phyloP scores from a whole-genome alignment of 2,113 vertebrate species.

The Rhinoderma darwinii region DNA sequence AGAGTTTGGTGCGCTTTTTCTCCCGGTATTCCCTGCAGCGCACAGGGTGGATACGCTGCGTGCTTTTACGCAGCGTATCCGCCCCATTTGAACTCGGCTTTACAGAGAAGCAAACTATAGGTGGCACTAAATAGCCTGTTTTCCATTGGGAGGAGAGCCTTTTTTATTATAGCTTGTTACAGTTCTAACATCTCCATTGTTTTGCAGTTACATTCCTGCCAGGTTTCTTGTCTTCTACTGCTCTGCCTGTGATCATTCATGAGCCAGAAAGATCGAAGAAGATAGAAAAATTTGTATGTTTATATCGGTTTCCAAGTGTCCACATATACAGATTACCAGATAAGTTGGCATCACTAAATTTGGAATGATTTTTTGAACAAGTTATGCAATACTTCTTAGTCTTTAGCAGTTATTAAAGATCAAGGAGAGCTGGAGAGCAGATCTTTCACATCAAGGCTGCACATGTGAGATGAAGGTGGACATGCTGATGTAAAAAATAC shows the following conservation, averaged over 20 bases:
- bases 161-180: background rate
- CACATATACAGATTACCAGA: background rate
- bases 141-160: background rate
- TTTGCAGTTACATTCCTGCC: background rate
- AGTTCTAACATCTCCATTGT: background rate
- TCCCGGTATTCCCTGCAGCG: no score
- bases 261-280: background rate
- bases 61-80: no score
- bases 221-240: background rate
- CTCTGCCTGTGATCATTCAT: background rate
- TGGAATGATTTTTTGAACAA: background rate
- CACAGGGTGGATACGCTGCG: no score
- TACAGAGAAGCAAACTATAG: no score
- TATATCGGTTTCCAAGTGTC: background rate
- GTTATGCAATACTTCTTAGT: background rate
- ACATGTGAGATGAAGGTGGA: constrained; percentile 7
- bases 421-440: background rate
- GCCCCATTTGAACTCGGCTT: no score
- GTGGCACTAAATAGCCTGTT: background rate
- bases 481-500: background rate
- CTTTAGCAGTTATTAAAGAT: background rate
- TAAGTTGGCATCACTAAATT: background rate
- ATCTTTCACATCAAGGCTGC: background rate
- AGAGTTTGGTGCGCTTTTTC: no score
- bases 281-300: background rate